Conservation (phyloP, 2,797 vertebrate species). For the Poeciliopsis gracilis region DNA sequence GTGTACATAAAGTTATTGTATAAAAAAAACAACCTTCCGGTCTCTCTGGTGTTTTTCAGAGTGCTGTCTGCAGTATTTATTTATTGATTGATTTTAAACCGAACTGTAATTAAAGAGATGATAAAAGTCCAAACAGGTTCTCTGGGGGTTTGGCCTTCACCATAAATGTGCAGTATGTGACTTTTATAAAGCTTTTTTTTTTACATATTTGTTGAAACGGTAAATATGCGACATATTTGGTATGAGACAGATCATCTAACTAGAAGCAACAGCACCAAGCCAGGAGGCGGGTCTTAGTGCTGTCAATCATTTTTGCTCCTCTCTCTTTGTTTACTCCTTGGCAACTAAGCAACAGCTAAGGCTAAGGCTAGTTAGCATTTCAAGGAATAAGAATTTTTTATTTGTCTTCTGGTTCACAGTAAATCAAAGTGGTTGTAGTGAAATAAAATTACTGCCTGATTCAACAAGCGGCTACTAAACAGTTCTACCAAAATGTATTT, state of each 20-base stretch:
- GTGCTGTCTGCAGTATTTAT: slow-evolving; percentile 15
- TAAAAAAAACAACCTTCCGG: slow-evolving; percentile 63
- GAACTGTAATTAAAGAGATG: neutral
- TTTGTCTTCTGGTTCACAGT: neutral
- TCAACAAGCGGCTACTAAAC: neutral
- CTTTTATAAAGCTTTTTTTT: too few species aligned
- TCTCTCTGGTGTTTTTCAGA: slow-evolving; percentile 47
- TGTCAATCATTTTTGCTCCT: too few species aligned
- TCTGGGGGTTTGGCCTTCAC: neutral
- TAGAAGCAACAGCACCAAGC: too few species aligned
- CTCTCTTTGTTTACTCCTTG: too few species aligned
- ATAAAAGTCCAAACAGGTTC: neutral
- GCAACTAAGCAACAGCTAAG: too few species aligned
- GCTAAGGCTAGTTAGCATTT: too few species aligned
- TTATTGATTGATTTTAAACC: slow-evolving; percentile 10
- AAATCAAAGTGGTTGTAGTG: neutral
- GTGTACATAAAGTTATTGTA: slow-evolving; percentile 87
- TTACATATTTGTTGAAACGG: too few species aligned
- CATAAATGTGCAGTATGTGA: too few species aligned
- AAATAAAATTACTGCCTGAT: neutral
- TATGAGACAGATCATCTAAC: too few species aligned
- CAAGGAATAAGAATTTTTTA: too few species aligned
- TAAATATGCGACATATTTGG: too few species aligned
- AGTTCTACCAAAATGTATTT: neutral
- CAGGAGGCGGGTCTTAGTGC: too few species aligned